Evolutionary conservation across 1,140 invertebrate genomes (phyloP), one percentile per base, ranked within the genome.

Genomic region (Paraescarpia echinospica): DNA sequence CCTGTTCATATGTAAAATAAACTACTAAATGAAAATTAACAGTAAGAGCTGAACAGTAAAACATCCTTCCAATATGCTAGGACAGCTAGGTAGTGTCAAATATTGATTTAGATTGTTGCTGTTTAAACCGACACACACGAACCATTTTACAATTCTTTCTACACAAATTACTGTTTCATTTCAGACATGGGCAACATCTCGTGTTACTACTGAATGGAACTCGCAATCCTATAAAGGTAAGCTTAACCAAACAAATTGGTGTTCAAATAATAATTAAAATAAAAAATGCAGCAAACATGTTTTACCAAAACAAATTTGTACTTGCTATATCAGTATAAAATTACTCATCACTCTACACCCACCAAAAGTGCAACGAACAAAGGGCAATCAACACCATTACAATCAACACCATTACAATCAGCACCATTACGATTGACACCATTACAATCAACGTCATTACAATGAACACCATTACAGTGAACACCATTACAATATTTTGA

Each of bases 141-240:
- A 90, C 1, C 9, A 35, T n/a, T 90, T 4, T 33, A 33, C 90
- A 90, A 34, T n/a, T 22, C 14, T 1, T 90, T 34, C 59, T 77
- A 31, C 59, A 77, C 27, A 31, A 77, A 77, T 77, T 77, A n/a
- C n/a, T n/a, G n/a, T 8, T 18, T 22, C 18, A 33, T 93, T 91
- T 91, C 92, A 96, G 95, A 22, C 94, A 96, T 94, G 96, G 96
- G 8, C 96, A 97, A 93, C 96, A 97, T 94, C 94, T 97, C 9
- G 93, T 96, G 9, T 93, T 97, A 12, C 93, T 97, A 41, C 93
- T 97, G 77, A 96, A 96, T 93, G 96, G 96, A 34, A 91, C 92
- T 90, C 94, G 95, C 92, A 96, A 96, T 77, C 93, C 94, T 6
- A 94, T 96, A 41, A 95, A 95, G 94, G 96, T 96, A 94, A 93